Conservation (phyloP, 2,888 invertebrate species). For the Lacanobia oleracea region DNA sequence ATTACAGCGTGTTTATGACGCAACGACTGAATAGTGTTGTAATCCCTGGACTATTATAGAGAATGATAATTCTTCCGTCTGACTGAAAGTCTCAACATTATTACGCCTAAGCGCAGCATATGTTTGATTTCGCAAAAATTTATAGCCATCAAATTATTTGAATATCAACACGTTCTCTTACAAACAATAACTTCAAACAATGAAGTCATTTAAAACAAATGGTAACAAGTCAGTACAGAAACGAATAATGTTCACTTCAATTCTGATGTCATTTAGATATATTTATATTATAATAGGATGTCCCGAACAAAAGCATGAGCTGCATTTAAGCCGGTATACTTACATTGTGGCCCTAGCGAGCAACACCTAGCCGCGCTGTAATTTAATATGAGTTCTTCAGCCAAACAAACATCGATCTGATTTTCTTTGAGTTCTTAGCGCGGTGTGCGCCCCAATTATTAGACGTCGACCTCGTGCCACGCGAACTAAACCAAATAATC, state of each 20-base stretch:
- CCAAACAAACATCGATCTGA: slow-evolving; percentile 4
- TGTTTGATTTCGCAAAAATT: slow-evolving; percentile 40
- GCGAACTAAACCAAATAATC: slow-evolving; percentile 4
- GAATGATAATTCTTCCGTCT: slow-evolving; percentile 56
- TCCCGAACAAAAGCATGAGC: not conserved
- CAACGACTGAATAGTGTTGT: slow-evolving; percentile 69
- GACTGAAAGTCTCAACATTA: slow-evolving; percentile 59
- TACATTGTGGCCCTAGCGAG: not conserved
- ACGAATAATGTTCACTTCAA: not conserved
- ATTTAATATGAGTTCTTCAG: not conserved
- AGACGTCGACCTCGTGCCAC: not conserved
- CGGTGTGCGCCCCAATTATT: not conserved
- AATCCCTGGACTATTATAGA: slow-evolving; percentile 55
- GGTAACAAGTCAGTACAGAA: not conserved
- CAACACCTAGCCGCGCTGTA: not conserved
- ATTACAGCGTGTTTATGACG: slow-evolving; percentile 60
- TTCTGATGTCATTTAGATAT: not conserved
- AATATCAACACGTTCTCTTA: slow-evolving; percentile 39
- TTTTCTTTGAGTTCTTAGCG: slow-evolving; percentile 1
- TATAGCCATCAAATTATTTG: not conserved
- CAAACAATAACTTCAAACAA: slow-evolving; percentile 10
- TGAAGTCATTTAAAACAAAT: slow-evolving; percentile 3
- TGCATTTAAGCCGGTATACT: not conserved
- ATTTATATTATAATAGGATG: not conserved
- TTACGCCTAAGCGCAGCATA: slow-evolving; percentile 34